phyloP scores from a whole-genome alignment of 1,140 invertebrate species.

The Notospermus geniculatus region DNA sequence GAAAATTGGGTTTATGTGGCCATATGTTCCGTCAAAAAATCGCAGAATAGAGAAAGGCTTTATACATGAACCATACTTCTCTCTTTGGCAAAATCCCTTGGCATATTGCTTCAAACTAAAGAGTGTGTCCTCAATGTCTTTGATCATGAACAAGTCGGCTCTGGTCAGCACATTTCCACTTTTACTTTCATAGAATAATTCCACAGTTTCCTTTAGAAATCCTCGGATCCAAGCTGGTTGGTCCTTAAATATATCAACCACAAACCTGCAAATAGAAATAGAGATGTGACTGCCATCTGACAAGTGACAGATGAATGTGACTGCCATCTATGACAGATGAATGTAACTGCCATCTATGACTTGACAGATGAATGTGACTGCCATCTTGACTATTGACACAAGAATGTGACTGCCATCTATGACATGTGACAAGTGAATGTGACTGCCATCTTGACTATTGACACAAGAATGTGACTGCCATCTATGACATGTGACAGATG shows the following conservation, averaged over 20 bases:
- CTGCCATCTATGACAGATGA: no score
- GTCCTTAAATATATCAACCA: neutral
- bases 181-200: conserved; percentile 1
- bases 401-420: no score
- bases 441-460: no score
- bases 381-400: no score
- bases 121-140: conserved; percentile 2
- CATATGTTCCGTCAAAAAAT: conserved; percentile 7
- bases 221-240: neutral
- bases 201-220: neutral
- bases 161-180: neutral
- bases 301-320: no score
- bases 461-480: no score
- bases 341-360: no score
- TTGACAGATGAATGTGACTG: no score
- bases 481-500: no score
- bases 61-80: neutral
- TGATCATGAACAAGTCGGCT: neutral
- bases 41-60: neutral
- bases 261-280: neutral
- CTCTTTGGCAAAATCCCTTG: neutral
- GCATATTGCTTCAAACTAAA: neutral
- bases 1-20: neutral
- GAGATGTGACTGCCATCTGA: neutral
- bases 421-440: no score